A percentile compares a stretch with the other conserved stretches of the same genome.
Evolutionary conservation across 2,888 invertebrate species (phyloP).

Genomic region (Limnephilus marmoratus): DNA sequence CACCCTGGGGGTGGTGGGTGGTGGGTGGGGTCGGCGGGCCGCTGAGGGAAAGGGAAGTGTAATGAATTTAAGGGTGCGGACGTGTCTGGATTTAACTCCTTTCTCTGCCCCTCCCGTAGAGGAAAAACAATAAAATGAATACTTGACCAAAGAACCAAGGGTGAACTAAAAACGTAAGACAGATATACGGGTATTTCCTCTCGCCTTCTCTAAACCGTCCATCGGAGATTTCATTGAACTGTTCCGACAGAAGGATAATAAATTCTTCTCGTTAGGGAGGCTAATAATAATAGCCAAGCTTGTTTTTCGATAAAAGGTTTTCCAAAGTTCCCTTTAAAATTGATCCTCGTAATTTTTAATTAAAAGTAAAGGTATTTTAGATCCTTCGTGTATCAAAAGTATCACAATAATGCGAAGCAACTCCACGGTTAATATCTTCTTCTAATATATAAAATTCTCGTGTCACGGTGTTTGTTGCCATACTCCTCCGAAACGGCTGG

Average conservation of each 20-base stretch:
- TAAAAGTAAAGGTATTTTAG: not conserved
- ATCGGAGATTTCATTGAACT: conserved; percentile 14
- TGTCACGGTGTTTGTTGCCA: too few relatives aligned
- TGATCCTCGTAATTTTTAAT: not conserved
- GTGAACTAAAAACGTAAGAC: conserved; percentile 20
- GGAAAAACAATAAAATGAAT: conserved; percentile 42
- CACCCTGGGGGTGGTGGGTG: not conserved
- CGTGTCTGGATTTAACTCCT: conserved; percentile 35
- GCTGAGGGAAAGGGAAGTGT: not conserved
- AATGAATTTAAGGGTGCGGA: conserved; percentile 47
- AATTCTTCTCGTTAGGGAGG: not conserved
- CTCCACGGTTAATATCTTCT: too few relatives aligned
- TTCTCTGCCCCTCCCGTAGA: not conserved
- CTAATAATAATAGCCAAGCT: not conserved
- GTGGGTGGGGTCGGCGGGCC: not conserved
- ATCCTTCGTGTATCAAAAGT: not conserved
- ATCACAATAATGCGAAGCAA: not conserved
- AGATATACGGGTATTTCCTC: not conserved
- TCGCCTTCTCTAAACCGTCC: not conserved
- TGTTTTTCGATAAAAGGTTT: not conserved
- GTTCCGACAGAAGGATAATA: not conserved
- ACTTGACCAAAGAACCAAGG: conserved; percentile 41
- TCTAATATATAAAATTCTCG: too few relatives aligned
- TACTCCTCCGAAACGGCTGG: too few relatives aligned
- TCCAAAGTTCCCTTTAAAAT: not conserved